A percentile compares a stretch with the other conserved stretches of the same genome.
Conservation (phyloP, 2,113 vertebrate genomes). For the Alexandromys fortis region DNA sequence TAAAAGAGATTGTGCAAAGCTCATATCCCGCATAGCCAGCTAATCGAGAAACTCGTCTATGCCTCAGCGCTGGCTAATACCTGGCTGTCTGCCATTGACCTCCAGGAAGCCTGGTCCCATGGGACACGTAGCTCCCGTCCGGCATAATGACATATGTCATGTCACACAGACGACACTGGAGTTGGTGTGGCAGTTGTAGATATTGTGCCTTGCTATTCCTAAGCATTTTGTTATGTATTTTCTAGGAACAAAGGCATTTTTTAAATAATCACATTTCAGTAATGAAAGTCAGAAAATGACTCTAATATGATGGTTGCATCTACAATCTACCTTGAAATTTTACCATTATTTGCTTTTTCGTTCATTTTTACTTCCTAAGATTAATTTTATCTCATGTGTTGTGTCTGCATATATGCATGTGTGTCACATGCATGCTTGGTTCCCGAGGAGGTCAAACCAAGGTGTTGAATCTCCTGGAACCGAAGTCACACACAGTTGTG, state of each 20-base stretch:
- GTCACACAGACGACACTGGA: no score
- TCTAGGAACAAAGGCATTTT: background rate
- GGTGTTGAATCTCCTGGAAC: background rate
- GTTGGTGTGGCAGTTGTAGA: background rate
- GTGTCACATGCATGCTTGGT: background rate
- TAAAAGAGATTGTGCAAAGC: no score
- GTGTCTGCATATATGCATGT: background rate
- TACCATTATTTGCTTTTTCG: background rate
- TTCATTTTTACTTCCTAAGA: background rate
- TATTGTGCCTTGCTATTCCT: conserved; percentile 7
- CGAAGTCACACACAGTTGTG: background rate
- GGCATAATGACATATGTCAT: no score
- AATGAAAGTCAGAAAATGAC: background rate
- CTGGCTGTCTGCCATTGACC: no score
- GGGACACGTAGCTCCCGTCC: no score
- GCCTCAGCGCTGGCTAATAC: no score
- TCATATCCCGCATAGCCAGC: no score
- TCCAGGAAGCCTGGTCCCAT: no score
- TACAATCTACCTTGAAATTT: background rate
- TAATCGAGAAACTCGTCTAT: no score
- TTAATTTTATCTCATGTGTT: background rate
- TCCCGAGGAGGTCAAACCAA: background rate
- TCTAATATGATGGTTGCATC: background rate
- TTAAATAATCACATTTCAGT: background rate
- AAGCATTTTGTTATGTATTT: background rate